Base-by-base conservation (phyloP, 2,888 invertebrate genomes). In the Scrobipalpa costella region DNA sequence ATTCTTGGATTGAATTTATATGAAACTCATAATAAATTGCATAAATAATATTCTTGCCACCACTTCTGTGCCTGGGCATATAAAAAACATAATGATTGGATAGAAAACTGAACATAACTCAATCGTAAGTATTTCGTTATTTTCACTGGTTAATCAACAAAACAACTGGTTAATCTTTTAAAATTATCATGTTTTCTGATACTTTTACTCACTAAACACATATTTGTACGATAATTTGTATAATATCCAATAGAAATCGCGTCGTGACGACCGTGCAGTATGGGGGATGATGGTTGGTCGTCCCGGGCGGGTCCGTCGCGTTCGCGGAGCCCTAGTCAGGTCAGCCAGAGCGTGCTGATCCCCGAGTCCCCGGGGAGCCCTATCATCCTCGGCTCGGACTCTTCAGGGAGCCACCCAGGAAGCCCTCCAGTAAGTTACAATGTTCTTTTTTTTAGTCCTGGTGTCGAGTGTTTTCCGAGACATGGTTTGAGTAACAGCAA, bases 331-430 rank as follows among this genome's bases (percentile, higher is more conserved):
- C 55, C 63, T 15, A 63, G 66, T 65, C 62, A 57, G 55, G 66
- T 8, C 34, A 76, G 73, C 60, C 73, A 71, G 13, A 76, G 73
- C 65, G 70, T 77, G 34, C 55, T 73, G 5, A 59, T 65, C 7
- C 69, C 70, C 0, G 73, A 71, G n/a, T 67, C 69, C 0, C 76
- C 76, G 0, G 71, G 67, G 27, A 78, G 78, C 61, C 78, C 77
- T 5, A 71, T 69, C 65, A 60, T 74, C 52, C 66, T 77, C 0
- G 72, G 71, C 6, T 67, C 70, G 0, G 58, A 63, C 19, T 62
- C 64, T 7, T 61, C 69, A 8, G 64, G 58, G 19, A 61, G 61
- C 49, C 19, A 19, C 9, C 62, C 69, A 13, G 64, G 58, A 33
- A 61, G 61, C 52, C 57, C 57, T 27, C 55, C 13, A 33, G 55